phyloP scores from a whole-genome alignment of 1,140 invertebrate genomes.

The Eubasilissa regina region DNA sequence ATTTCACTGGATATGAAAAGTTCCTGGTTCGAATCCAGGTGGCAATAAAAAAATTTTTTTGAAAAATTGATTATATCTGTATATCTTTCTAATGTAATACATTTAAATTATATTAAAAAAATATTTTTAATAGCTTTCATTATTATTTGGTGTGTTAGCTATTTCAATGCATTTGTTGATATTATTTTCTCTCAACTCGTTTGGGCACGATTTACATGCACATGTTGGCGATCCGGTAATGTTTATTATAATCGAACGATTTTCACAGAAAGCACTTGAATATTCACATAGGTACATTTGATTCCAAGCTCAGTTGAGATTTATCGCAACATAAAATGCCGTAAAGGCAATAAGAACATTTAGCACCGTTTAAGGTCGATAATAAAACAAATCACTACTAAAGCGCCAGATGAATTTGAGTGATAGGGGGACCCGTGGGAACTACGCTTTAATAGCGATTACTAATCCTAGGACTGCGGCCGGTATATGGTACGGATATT shows the following conservation, averaged over 20 bases:
- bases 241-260: constrained; percentile 4
- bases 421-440: constrained; percentile 32
- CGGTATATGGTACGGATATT: background rate
- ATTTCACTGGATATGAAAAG: too few species aligned
- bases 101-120: too few species aligned
- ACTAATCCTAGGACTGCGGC: background rate
- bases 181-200: too few species aligned
- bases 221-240: background rate
- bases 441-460: constrained; percentile 3
- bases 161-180: too few species aligned
- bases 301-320: constrained; percentile 39
- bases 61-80: too few species aligned
- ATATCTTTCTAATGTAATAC: too few species aligned
- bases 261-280: constrained; percentile 17
- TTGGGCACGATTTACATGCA: background rate
- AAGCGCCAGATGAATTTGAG: constrained; percentile 27
- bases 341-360: constrained; percentile 51
- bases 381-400: constrained; percentile 50
- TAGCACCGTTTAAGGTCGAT: constrained; percentile 54
- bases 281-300: background rate
- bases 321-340: constrained; percentile 55
- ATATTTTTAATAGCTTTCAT: too few species aligned
- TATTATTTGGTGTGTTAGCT: too few species aligned
- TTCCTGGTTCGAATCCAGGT: too few species aligned
- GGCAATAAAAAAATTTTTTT: too few species aligned